These are phyloP conservation scores for Rhineura floridana DNA, from an alignment of 2,113 vertebrate genomes.

Conservation along the genomic window DNA sequence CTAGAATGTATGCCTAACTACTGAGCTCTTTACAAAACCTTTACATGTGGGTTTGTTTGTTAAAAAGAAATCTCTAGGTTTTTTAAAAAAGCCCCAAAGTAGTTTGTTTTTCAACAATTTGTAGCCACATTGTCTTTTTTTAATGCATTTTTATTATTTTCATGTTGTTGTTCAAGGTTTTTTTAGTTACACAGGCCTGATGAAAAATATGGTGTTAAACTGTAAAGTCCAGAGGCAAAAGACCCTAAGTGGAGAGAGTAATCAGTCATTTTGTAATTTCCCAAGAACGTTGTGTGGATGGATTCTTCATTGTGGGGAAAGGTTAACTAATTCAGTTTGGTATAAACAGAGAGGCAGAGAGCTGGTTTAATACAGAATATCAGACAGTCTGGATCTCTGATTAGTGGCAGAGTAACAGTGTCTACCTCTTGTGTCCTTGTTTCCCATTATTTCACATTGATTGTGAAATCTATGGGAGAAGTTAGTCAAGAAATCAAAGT, in stretches of 20 bases:
- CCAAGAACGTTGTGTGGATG: conserved; percentile 36
- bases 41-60: neutral
- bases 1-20: neutral
- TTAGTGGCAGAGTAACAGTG: neutral
- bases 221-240: conserved; percentile 19
- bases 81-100: neutral
- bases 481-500: too few species aligned
- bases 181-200: conserved; percentile 34
- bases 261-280: conserved; percentile 50
- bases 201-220: conserved; percentile 51
- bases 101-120: neutral
- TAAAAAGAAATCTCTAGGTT: neutral
- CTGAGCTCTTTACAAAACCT: neutral
- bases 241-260: conserved; percentile 33
- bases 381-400: neutral
- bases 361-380: neutral
- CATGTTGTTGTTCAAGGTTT: conserved; percentile 26
- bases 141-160: conserved; percentile 21
- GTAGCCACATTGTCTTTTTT: conserved; percentile 29
- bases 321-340: conserved; percentile 50
- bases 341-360: neutral
- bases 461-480: too few species aligned
- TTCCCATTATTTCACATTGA: too few species aligned
- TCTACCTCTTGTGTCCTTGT: neutral
- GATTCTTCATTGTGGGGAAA: conserved; percentile 26